phyloP scores from a whole-genome alignment of 1,140 invertebrate species.

The Anastatus disparis region DNA sequence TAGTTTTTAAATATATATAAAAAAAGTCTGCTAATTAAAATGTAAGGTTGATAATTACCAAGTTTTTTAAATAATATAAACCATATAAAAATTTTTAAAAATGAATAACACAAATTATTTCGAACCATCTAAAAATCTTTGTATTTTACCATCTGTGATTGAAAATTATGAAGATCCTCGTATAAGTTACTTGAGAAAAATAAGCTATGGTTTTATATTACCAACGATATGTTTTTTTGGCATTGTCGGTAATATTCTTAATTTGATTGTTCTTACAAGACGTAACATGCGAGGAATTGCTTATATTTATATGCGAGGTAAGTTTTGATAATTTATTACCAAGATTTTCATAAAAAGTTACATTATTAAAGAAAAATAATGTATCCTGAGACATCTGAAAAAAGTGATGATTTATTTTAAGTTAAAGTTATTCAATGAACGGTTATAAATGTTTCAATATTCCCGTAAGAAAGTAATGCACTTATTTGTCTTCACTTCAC shows the following conservation, averaged over 20 bases:
- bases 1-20: too few species aligned
- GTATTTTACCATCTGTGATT: conserved; percentile 49
- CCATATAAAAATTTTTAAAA: neutral
- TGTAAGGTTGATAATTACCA: too few species aligned
- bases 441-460: too few species aligned
- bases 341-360: too few species aligned
- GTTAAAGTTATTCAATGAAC: too few species aligned
- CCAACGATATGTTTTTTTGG: conserved; percentile 78
- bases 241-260: conserved; percentile 79
- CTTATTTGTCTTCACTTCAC: too few species aligned
- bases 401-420: too few species aligned
- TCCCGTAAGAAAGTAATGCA: too few species aligned
- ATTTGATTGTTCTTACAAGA: conserved; percentile 78
- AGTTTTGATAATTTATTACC: too few species aligned
- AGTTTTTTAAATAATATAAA: neutral
- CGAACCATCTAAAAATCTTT: conserved; percentile 40
- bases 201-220: conserved; percentile 77
- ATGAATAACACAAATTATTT: neutral
- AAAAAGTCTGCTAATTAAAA: too few species aligned
- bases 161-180: conserved; percentile 68
- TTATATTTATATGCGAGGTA: conserved; percentile 82
- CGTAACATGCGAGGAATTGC: conserved; percentile 81
- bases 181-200: conserved; percentile 71
- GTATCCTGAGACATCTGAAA: too few species aligned
- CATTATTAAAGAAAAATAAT: too few species aligned